Evolutionary conservation across 2,888 invertebrate species (phyloP).

Genomic region (Metallyticus violacea): DNA sequence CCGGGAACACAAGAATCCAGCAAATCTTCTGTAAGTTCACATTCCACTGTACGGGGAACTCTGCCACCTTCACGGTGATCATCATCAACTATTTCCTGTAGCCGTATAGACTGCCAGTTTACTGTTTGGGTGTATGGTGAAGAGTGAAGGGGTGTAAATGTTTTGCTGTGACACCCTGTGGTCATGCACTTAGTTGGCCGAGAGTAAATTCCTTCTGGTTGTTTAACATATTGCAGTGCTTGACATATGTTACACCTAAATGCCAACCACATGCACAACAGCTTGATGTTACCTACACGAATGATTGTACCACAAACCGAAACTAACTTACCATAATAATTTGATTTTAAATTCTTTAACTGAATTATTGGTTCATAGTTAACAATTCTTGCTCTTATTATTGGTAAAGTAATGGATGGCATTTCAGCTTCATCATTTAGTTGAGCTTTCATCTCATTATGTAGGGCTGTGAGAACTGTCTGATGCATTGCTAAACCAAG

Average conservation of each 20-base stretch:
- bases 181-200: conserved; percentile 58
- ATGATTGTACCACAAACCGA: conserved; percentile 83
- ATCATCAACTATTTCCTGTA: conserved; percentile 74
- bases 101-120: conserved; percentile 75
- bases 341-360: conserved; percentile 67
- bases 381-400: conserved; percentile 56
- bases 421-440: conserved; percentile 41
- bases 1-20: conserved; percentile 84
- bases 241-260: conserved; percentile 73
- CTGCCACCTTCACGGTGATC: conserved; percentile 66
- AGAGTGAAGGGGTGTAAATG: conserved; percentile 61
- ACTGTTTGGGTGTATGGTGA: conserved; percentile 71
- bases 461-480: conserved; percentile 40
- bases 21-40: conserved; percentile 79
- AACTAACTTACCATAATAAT: conserved; percentile 74
- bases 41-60: conserved; percentile 77
- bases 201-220: conserved; percentile 60
- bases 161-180: conserved; percentile 54
- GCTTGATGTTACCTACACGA: conserved; percentile 70
- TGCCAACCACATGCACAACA: conserved; percentile 71
- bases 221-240: conserved; percentile 61
- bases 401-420: conserved; percentile 42
- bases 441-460: conserved; percentile 35
- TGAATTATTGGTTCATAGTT: conserved; percentile 66
- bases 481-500: conserved; percentile 80